Evolutionary conservation across 2,113 vertebrate species (phyloP).

Genomic region (Daphoenositta chrysoptera): DNA sequence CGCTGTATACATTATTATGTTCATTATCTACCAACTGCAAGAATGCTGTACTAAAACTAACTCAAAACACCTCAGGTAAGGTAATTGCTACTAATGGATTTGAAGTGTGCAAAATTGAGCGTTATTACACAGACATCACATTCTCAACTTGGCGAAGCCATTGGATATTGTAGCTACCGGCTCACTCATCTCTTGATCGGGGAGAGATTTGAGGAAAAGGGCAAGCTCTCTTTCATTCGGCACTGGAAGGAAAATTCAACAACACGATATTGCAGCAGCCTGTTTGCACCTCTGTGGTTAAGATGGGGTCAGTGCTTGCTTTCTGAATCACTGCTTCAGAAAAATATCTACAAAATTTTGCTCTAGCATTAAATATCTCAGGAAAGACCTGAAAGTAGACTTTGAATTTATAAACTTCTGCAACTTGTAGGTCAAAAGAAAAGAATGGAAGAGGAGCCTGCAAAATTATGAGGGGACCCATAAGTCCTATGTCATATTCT

Average conservation of each 20-base stretch:
- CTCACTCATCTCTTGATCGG: constrained; percentile 80
- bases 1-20: constrained; percentile 81
- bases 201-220: constrained; percentile 80
- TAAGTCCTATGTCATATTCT: background rate
- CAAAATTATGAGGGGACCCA: background rate
- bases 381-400: background rate
- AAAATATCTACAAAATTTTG: constrained; percentile 20
- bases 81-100: constrained; percentile 93
- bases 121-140: constrained; percentile 88
- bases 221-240: constrained; percentile 67
- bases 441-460: background rate
- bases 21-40: constrained; percentile 87
- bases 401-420: background rate
- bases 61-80: constrained; percentile 89
- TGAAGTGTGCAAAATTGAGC: constrained; percentile 91
- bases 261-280: constrained; percentile 23
- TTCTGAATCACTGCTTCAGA: constrained; percentile 11
- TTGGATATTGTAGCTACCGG: constrained; percentile 67
- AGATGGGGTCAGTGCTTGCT: constrained; percentile 40
- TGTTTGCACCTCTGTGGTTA: constrained; percentile 20
- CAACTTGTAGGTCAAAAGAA: background rate
- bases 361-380: background rate
- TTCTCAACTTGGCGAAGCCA: constrained; percentile 75
- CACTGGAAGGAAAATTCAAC: constrained; percentile 70
- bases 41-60: constrained; percentile 86